Base-by-base conservation (phyloP, 1,140 invertebrate species). In the Halictus rubicundus region DNA sequence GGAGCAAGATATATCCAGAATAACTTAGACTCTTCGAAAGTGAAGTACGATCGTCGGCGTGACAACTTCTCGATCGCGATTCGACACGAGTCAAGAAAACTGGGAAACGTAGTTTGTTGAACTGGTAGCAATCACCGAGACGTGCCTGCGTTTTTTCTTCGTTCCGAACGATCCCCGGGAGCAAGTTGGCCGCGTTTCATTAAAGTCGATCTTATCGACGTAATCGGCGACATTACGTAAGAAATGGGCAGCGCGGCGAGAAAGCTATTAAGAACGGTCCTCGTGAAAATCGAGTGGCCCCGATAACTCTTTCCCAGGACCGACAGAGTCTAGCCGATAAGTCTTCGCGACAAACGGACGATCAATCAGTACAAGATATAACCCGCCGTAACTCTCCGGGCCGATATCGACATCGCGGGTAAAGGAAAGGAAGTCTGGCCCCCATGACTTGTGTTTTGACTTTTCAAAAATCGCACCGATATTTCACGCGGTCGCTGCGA, bases 351-450 rank as follows among this genome's bases (percentile, higher is more conserved):
- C 79, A 63, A 81, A 59, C 66, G 66, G 25, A 46, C 81, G 75
- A 87, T 87, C 84, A 86, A 84, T 87, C 85, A 84, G 81, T 8
- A n/a, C 52, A 61, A 78, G 70, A 86, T 87, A 86, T 83, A 81
- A 80, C 65, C 81, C 61, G 74, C 49, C 52, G 80, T 80, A 52
- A 61, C 52, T 83, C 71, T 76, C 23, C 27, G 21, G 25, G 16
- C 27, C 74, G 81, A 83, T 87, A 81, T 86, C 85, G 84, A 86
- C 78, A 83, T 77, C 85, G 60, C 52, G 80, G 32, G 25, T 16
- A 46, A 49, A 49, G 63, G 68, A 80, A 59, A 21, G 69, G 39
- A 73, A 32, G 9, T n/a, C 19, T n/a, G 19, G 68, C 6, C 7
- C 25, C 1, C 19, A 46, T 27, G 42, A 19, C 68, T 46, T 49